Conservation (phyloP, 2,797 vertebrate genomes). For the Periparus ater region DNA sequence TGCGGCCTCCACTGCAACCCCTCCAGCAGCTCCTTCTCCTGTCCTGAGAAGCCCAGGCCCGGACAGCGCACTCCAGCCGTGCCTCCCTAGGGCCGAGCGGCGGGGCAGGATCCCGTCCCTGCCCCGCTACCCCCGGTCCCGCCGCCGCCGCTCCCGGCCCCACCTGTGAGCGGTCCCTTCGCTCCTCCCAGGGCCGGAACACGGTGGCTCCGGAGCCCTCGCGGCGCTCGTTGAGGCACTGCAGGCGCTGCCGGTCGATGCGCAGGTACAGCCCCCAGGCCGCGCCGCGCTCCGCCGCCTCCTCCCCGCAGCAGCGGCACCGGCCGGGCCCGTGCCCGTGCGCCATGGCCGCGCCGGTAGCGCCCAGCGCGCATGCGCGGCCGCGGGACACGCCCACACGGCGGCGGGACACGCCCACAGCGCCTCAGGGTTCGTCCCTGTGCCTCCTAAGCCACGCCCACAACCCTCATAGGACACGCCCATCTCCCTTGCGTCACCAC, state of each 20-base stretch:
- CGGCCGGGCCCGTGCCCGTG: background rate
- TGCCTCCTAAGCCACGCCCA: fast-evolving
- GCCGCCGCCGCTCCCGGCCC: background rate
- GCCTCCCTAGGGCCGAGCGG: fast-evolving
- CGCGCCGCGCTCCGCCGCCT: background rate
- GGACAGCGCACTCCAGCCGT: fast-evolving
- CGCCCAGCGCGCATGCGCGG: background rate
- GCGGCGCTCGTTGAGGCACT: slow-evolving; percentile 93
- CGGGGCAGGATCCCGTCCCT: background rate
- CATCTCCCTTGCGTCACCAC: fast-evolving
- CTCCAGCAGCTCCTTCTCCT: background rate
- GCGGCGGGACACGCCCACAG: background rate
- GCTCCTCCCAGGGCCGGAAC: slow-evolving; percentile 94
- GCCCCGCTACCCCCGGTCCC: background rate
- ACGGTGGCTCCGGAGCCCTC: slow-evolving; percentile 91
- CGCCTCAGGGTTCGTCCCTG: fast-evolving
- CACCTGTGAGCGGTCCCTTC: slow-evolving; percentile 86
- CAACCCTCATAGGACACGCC: fast-evolving
- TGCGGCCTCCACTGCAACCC: fast-evolving
- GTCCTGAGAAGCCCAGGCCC: background rate
- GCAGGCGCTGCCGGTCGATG: slow-evolving; percentile 90
- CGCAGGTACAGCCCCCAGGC: slow-evolving; percentile 86
- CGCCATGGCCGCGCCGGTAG: background rate
- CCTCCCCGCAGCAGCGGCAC: background rate
- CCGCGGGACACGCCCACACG: too few relatives aligned